Evolutionary conservation across 2,888 invertebrate genomes (phyloP).

Genomic region (Sarcophaga caerulescens): DNA sequence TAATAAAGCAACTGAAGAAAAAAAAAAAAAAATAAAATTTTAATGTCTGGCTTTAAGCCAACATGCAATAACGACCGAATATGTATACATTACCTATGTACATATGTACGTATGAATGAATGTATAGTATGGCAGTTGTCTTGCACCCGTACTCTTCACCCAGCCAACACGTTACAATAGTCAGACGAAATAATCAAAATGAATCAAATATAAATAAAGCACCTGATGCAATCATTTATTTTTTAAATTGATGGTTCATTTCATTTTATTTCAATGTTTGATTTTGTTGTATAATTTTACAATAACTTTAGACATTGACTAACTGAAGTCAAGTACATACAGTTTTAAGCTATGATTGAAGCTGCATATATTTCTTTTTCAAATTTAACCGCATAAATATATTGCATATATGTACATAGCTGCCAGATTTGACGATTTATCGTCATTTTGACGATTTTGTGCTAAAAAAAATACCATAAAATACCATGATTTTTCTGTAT

Average conservation of each 20-base stretch:
- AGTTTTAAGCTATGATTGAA: neutral
- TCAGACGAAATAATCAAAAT: constrained; percentile 2
- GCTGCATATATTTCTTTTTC: too few species aligned
- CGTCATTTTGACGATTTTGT: too few species aligned
- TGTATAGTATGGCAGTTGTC: neutral
- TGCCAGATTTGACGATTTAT: too few species aligned
- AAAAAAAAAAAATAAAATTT: constrained; percentile 33
- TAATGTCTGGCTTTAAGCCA: constrained; percentile 65
- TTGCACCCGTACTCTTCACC: neutral
- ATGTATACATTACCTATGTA: constrained; percentile 5
- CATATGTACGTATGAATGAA: neutral
- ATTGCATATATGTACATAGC: too few species aligned
- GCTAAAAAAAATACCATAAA: too few species aligned
- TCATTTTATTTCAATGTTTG: constrained; percentile 51
- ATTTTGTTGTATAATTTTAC: constrained; percentile 37
- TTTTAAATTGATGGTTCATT: constrained; percentile 51
- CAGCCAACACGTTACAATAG: constrained; percentile 28
- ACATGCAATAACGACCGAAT: constrained; percentile 48
- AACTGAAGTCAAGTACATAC: neutral
- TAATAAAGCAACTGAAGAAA: constrained; percentile 40
- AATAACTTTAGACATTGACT: constrained; percentile 15
- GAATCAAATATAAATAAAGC: constrained; percentile 11
- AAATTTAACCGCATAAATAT: too few species aligned
- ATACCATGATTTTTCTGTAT: too few species aligned
- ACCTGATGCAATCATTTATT: constrained; percentile 65